These are phyloP conservation scores for Xiphydria camelus DNA, from an alignment of 2,888 invertebrate species.

Conservation along the genomic window DNA sequence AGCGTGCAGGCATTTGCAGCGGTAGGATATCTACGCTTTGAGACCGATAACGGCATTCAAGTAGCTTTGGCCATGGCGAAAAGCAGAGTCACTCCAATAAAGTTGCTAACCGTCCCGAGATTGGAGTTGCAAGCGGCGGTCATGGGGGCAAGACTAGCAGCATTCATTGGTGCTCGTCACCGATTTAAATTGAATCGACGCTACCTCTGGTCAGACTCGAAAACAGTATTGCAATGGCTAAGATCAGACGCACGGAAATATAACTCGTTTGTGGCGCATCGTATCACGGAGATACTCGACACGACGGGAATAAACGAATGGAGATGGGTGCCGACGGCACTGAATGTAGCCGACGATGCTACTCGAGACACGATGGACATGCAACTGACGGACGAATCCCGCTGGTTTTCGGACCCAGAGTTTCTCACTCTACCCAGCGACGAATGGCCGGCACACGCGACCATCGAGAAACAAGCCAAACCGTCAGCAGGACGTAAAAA, in stretches of 20 bases:
- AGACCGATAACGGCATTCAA: neutral
- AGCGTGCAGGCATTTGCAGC: constrained; percentile 21
- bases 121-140: constrained; percentile 23
- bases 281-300: constrained; percentile 29
- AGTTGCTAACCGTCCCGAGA: constrained; percentile 15
- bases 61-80: constrained; percentile 7
- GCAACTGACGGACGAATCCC: neutral
- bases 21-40: constrained; percentile 8
- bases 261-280: constrained; percentile 23
- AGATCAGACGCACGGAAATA: constrained; percentile 16
- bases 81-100: constrained; percentile 15
- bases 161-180: constrained; percentile 11
- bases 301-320: constrained; percentile 19
- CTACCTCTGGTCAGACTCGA: constrained; percentile 23
- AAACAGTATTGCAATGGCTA: constrained; percentile 28
- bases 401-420: constrained; percentile 3
- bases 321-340: constrained; percentile 25
- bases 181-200: constrained; percentile 8
- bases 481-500: too few relatives aligned
- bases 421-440: neutral
- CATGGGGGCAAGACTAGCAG: constrained; percentile 17
- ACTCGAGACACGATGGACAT: constrained; percentile 2
- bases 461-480: neutral
- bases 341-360: constrained; percentile 31
- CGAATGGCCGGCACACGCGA: neutral